Evolutionary conservation across 30 jellyfish, hydroid and myxozoan genomes (phyloP).

Genomic region (Phacellophora camtschatica): DNA sequence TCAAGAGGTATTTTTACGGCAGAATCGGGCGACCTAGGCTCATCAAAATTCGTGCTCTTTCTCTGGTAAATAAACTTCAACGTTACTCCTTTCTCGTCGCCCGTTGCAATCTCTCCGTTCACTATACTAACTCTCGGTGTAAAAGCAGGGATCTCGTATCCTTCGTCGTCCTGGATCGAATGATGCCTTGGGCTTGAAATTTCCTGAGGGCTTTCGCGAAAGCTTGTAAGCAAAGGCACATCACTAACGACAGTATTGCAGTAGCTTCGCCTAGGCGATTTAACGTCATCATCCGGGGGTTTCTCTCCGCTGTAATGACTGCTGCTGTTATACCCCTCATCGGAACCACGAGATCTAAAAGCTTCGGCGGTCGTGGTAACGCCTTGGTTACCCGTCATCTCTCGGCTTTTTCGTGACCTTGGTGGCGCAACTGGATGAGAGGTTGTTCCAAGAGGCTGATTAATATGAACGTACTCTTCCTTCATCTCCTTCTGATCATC

Average conservation of each 20-base stretch:
- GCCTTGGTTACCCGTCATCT: slow-evolving; percentile 3
- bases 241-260: slow-evolving; percentile 30
- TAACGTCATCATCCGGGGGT: slow-evolving; percentile 31
- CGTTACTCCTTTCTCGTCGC: slow-evolving; percentile 47
- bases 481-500: neutral
- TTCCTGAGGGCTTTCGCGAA: slow-evolving; percentile 56
- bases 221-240: slow-evolving; percentile 38
- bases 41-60: slow-evolving; percentile 43
- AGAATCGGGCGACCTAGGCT: slow-evolving; percentile 3
- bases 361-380: too few species aligned
- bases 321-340: slow-evolving; percentile 94
- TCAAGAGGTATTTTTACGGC: slow-evolving; percentile 35
- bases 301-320: slow-evolving; percentile 93
- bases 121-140: slow-evolving; percentile 29
- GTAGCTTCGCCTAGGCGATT: slow-evolving; percentile 1
- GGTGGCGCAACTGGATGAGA: slow-evolving; percentile 60
- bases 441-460: neutral
- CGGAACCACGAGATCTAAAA: slow-evolving; percentile 69
- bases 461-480: slow-evolving; percentile 27
- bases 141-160: slow-evolving; percentile 86
- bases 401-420: slow-evolving; percentile 24
- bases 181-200: slow-evolving; percentile 61
- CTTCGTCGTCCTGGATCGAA: slow-evolving; percentile 86
- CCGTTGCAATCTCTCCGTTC: slow-evolving; percentile 52
- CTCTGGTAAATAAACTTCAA: slow-evolving; percentile 46